Percentiles rank a stretch among this genome's conserved stretches.
Evolutionary conservation across 2,888 invertebrate genomes (phyloP).

Genomic region (Diarsia mendica): DNA sequence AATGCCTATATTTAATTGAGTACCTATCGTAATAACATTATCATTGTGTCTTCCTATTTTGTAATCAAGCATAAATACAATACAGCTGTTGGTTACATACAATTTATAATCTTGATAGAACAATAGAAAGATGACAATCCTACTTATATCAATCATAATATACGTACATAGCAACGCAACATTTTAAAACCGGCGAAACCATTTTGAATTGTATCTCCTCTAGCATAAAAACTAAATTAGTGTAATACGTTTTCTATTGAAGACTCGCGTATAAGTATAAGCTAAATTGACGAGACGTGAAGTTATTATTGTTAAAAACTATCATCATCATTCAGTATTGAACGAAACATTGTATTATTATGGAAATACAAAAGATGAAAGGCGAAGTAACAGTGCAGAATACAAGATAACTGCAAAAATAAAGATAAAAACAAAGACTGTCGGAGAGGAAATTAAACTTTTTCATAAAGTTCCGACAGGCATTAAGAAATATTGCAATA

Average conservation of each 20-base stretch:
- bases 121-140: conserved; percentile 61
- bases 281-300: conserved; percentile 51
- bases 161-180: neutral
- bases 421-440: conserved; percentile 19
- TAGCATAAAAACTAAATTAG: conserved; percentile 25
- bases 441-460: conserved; percentile 44
- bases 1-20: neutral
- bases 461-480: conserved; percentile 29
- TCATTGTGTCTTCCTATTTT: conserved; percentile 17
- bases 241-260: neutral
- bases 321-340: conserved; percentile 53
- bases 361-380: conserved; percentile 23
- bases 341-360: conserved; percentile 5
- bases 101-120: conserved; percentile 44
- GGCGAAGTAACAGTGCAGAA: conserved; percentile 3
- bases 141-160: conserved; percentile 65
- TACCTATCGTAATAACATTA: neutral
- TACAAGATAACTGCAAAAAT: conserved; percentile 14
- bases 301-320: conserved; percentile 59
- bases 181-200: neutral
- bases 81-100: conserved; percentile 28
- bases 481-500: conserved; percentile 27
- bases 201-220: conserved; percentile 24
- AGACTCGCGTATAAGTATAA: conserved; percentile 10
- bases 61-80: conserved; percentile 25